Evolutionary conservation across 2,797 vertebrate genomes (phyloP), one percentile per base, ranked within the genome.

Genomic region (Microctenopoma stevenorrisi): DNA sequence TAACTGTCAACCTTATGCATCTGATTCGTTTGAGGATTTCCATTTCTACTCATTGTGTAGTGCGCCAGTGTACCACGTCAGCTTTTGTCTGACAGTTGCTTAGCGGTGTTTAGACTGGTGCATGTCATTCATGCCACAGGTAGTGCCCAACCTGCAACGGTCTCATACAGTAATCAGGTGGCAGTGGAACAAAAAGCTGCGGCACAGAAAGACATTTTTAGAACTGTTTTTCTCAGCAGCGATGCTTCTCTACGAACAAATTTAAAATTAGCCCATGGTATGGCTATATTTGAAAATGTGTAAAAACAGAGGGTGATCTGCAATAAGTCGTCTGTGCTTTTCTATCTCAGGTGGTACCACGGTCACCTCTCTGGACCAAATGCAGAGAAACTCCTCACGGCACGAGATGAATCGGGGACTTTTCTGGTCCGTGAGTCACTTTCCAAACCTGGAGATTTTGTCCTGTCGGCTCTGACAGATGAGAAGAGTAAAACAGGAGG

Each of bases 381-480:
- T 5, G 97, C 98, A 0, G 98, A 99, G 92, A 95, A 95, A 40
- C 84, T 98, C 74, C 95, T 99, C 16, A 89, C 91, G 65, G 86
- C 86, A 51, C 94, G 96, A 68, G 93, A 95, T 0, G 95, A 94
- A n/a, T 85, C 96, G 0, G 96, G 96, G 78, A 97, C 95, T 0
- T 99, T 97, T 83, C 93, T 99, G 72, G 96, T 99, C 76, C 92
- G 98, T 16, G 97, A 98, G 90, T 99, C 97, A 8, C 94, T 98
- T 83, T 99, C 98, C 83, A 97, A 97, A 76, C 98, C 98, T 0
- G 98, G 98, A 35, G 96, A 98, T 82, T 99, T 97, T 44, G 98
- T 99, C 50, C 90, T 99, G 76, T 98, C 98, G 0, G 95, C 93
- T 25, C 94, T 97, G 74, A 99, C 95, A 0, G 93, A 96, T 13